Base-by-base conservation (phyloP, 2,113 vertebrate genomes). In the Phyllopteryx taeniolatus region DNA sequence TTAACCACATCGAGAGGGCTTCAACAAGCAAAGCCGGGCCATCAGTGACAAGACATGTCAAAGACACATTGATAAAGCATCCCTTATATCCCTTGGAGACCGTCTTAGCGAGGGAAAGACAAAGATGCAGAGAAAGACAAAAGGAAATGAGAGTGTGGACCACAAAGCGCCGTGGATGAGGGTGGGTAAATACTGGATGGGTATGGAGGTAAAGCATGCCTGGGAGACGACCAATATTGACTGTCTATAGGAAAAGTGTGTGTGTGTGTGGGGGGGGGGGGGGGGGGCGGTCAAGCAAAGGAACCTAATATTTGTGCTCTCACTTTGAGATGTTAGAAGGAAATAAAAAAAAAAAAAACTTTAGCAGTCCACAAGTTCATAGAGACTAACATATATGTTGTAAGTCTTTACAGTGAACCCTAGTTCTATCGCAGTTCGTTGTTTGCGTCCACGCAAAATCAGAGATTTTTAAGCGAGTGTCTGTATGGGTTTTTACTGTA, bases 181-280 rank as follows among this genome's bases (percentile, higher is more conserved):
- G 43, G 10, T 69, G 68, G 59, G 74, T 80, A 88, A 89, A 89
- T 78, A 88, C 61, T 4, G 13, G 46, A 76, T 2, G 71, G 19
- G 65, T 71, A 75, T 68, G 57, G 77, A 67, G 49, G 59, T 70
- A 65, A 71, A 74, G 74, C 72, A 85, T 13, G 80, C 77, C 86
- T 72, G 72, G 87, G 88, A 90, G 81, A 89, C 67, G 15, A 81
- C 86, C 70, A 91, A 91, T 88, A 91, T 91, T 91, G 87, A 90
- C 90, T 35, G 54, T 72, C 74, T 67, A 19, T 76, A 81, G 85
- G 68, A 68, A 19, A 33, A 64, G 53, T 14, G 59, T 61, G 59
- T 35, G 59, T 59, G 31, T 39, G 35, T 39, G 35, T 1, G 35
- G 2, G 53, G 53, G 19, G 51, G 19, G 17, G 51, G 6, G 17